phyloP scores from a whole-genome alignment of 1,140 invertebrate genomes.

The Cecropterus lyciades region DNA sequence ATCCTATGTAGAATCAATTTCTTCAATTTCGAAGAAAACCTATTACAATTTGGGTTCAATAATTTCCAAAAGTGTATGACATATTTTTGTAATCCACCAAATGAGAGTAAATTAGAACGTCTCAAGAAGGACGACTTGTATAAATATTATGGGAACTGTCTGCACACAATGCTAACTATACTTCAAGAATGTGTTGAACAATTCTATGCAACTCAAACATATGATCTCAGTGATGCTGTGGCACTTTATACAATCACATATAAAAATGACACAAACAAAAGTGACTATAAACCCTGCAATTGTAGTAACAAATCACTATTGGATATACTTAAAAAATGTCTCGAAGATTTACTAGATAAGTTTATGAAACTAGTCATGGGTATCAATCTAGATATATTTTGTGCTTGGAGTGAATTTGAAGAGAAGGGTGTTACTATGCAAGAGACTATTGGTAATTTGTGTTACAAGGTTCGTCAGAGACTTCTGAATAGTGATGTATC shows the following conservation, averaged over 20 bases:
- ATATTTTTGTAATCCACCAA: constrained; percentile 65
- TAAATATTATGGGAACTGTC: constrained; percentile 58
- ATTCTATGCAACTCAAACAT: constrained; percentile 47
- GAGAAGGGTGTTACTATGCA: constrained; percentile 66
- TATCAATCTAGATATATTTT: constrained; percentile 74
- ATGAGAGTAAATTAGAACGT: constrained; percentile 51
- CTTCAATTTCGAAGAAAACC: constrained; percentile 50
- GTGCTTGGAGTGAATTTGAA: constrained; percentile 78
- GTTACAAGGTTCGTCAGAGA: constrained; percentile 52
- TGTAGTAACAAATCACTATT: constrained; percentile 46
- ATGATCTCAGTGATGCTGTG: constrained; percentile 41
- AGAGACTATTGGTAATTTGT: constrained; percentile 63
- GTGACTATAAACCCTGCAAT: constrained; percentile 43
- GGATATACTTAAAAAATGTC: constrained; percentile 56
- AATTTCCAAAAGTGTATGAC: constrained; percentile 62
- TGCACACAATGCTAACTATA: constrained; percentile 51
- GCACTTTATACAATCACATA: constrained; percentile 62
- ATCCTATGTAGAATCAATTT: constrained; percentile 60
- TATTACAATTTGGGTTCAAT: constrained; percentile 47
- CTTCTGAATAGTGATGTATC: constrained; percentile 41
- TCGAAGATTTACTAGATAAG: constrained; percentile 57
- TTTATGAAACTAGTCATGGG: constrained; percentile 65
- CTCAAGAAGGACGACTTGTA: constrained; percentile 62
- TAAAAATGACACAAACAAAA: constrained; percentile 39
- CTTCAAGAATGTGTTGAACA: constrained; percentile 53